Evolutionary conservation across 1,140 invertebrate genomes (phyloP).

Genomic region (Ptiloglossa arizonensis): DNA sequence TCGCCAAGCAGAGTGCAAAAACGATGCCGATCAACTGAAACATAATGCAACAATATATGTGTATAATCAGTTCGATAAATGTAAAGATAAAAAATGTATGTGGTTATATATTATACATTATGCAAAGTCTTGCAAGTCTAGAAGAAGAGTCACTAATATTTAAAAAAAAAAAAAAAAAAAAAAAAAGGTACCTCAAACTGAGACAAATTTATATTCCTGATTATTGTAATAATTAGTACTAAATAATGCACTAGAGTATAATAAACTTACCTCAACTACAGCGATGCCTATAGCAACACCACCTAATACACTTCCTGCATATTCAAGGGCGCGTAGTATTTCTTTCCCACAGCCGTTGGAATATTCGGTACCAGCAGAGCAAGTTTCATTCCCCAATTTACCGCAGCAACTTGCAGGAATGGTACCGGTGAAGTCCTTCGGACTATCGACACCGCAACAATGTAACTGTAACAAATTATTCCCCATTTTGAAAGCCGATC

Average conservation of each 20-base stretch:
- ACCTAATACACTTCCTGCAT: constrained; percentile 83
- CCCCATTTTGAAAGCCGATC: background rate
- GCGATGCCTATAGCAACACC: constrained; percentile 86
- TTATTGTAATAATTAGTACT: background rate
- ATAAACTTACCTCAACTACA: constrained; percentile 84
- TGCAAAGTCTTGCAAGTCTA: background rate
- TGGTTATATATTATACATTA: too few relatives aligned
- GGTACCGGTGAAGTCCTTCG: constrained; percentile 80
- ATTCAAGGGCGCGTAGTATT: constrained; percentile 79
- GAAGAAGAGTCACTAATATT: background rate
- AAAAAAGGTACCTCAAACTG: background rate
- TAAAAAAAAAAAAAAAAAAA: too few relatives aligned
- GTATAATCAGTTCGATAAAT: too few relatives aligned
- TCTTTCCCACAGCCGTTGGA: constrained; percentile 77
- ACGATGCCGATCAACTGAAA: constrained; percentile 90
- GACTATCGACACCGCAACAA: constrained; percentile 84
- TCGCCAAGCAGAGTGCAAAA: constrained; percentile 92
- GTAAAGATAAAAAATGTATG: too few relatives aligned
- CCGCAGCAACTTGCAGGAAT: constrained; percentile 74
- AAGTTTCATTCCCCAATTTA: background rate
- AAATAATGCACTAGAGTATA: too few relatives aligned
- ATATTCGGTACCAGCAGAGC: background rate
- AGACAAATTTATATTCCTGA: background rate
- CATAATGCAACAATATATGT: background rate
- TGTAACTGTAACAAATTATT: constrained; percentile 79